A percentile compares a stretch with the other conserved stretches of the same genome.
Evolutionary conservation across 1,140 invertebrate species (phyloP).

Genomic region (Trialeurodes vaporariorum): DNA sequence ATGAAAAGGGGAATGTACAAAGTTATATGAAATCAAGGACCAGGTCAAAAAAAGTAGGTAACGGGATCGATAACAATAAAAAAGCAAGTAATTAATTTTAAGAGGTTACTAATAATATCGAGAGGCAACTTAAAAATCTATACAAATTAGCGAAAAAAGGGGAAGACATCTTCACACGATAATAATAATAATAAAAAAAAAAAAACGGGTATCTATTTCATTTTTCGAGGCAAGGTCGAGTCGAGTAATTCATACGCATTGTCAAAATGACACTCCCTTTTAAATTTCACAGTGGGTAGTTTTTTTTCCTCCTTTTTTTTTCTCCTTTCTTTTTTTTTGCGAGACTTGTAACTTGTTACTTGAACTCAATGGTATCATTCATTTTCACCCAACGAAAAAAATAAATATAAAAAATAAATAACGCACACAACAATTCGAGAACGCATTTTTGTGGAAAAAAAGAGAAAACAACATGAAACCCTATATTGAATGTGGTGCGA

Average conservation of each 20-base stretch:
- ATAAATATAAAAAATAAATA: neutral
- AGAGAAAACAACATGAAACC: too few relatives aligned
- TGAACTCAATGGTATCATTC: neutral
- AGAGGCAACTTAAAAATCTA: neutral
- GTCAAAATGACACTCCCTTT: neutral
- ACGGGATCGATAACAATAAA: neutral
- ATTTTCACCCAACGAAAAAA: neutral
- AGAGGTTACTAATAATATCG: neutral
- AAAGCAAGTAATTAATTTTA: neutral
- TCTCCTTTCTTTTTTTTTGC: too few relatives aligned
- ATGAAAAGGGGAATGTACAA: neutral
- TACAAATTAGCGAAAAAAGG: neutral
- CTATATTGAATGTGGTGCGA: too few relatives aligned
- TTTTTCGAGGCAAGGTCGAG: neutral
- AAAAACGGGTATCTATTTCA: neutral
- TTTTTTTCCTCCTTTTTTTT: neutral
- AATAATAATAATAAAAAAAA: too few relatives aligned
- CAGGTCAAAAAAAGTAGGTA: too few relatives aligned
- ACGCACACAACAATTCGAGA: too few relatives aligned
- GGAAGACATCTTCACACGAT: neutral
- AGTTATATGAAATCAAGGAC: too few relatives aligned
- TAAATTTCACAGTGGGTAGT: neutral
- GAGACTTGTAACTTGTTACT: constrained; percentile 1
- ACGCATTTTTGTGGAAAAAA: neutral
- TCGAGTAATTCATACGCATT: neutral